Evolutionary conservation across 2,113 vertebrate genomes (phyloP).

Genomic region (Tychaedon coryphoeus): DNA sequence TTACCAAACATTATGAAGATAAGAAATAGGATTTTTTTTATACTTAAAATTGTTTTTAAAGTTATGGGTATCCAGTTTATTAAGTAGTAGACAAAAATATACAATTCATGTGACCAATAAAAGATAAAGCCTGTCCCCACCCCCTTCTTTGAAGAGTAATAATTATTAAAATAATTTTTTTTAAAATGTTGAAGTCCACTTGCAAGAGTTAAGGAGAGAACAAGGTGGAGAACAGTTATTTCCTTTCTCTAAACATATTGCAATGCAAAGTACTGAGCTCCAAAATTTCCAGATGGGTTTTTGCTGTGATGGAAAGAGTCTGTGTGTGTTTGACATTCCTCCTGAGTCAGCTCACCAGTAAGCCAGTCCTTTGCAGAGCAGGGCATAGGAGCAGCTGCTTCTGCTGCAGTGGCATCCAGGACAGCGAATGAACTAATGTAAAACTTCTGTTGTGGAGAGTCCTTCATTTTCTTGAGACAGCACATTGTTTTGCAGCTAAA

Average conservation of each 20-base stretch:
- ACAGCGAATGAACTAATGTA: neutral
- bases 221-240: neutral
- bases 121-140: neutral
- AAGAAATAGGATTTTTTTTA: accelerated
- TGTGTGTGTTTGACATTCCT: accelerated
- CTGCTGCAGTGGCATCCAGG: neutral
- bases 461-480: neutral
- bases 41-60: neutral
- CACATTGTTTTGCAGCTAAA: neutral
- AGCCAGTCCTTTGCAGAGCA: neutral
- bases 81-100: neutral
- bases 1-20: neutral
- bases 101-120: neutral
- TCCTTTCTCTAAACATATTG: neutral
- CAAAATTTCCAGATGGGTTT: neutral
- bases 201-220: neutral
- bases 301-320: neutral
- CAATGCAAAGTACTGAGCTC: neutral
- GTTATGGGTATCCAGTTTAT: neutral
- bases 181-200: neutral
- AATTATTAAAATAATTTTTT: neutral
- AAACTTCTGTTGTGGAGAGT: neutral
- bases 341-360: neutral
- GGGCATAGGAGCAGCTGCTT: accelerated
- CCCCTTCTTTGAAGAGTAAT: neutral